These are phyloP conservation scores for Alligator sinensis DNA, from an alignment of 2,113 vertebrate genomes.

Conservation along the genomic window DNA sequence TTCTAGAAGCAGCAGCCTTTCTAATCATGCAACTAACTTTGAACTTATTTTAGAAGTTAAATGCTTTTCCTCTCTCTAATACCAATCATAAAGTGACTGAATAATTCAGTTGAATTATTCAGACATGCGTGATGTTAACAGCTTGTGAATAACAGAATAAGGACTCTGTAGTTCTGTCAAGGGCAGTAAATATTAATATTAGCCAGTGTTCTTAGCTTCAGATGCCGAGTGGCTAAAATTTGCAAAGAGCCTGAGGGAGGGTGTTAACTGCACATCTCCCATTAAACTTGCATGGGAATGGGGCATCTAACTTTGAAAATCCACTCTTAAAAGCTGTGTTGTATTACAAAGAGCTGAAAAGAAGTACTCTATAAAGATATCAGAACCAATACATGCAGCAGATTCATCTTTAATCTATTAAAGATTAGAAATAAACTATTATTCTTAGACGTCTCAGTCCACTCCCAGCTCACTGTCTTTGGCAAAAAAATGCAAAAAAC, in stretches of 20 bases:
- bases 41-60: background rate
- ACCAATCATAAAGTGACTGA: background rate
- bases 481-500: background rate
- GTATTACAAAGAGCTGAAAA: background rate
- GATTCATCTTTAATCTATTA: background rate
- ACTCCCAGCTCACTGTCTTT: background rate
- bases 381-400: background rate
- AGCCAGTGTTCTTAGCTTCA: background rate
- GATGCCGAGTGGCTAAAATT: background rate
- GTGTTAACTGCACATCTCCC: background rate
- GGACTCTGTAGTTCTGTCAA: background rate
- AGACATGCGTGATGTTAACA: background rate
- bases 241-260: background rate
- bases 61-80: background rate
- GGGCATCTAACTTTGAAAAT: background rate
- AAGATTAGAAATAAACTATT: background rate
- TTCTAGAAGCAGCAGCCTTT: background rate
- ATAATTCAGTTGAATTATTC: background rate
- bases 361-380: background rate
- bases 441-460: background rate
- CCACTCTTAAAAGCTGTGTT: background rate
- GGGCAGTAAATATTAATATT: background rate
- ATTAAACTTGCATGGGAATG: background rate
- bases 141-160: background rate
- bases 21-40: background rate